These are phyloP conservation scores for Eulimnadia texana DNA, from an alignment of 1,140 invertebrate species.

Conservation along the genomic window DNA sequence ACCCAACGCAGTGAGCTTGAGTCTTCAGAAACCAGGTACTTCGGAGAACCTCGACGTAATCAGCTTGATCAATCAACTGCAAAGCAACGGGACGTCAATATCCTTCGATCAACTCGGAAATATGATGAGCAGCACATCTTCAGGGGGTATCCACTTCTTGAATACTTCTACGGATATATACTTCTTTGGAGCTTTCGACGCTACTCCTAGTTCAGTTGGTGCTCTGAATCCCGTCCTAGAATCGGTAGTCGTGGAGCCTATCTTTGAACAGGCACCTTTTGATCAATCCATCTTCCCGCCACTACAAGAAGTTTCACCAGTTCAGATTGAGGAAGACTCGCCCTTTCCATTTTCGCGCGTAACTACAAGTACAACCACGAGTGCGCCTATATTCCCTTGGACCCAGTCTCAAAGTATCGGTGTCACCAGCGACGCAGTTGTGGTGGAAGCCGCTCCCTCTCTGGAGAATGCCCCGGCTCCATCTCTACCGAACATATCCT, in stretches of 20 bases:
- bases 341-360: background rate
- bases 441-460: background rate
- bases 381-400: background rate
- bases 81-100: background rate
- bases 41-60: background rate
- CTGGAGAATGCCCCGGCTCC: background rate
- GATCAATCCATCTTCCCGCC: background rate
- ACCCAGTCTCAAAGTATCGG: background rate
- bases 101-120: background rate
- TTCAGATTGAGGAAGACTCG: background rate
- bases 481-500: background rate
- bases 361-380: background rate
- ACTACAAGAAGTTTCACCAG: background rate
- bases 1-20: background rate
- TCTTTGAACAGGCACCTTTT: background rate
- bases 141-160: background rate
- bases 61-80: background rate
- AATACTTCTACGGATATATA: conserved; percentile 4
- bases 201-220: background rate
- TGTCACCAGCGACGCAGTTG: background rate
- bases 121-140: background rate
- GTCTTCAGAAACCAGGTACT: background rate
- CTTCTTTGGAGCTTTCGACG: conserved; percentile 1
- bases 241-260: background rate
- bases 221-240: background rate